Base-by-base conservation (phyloP, 2,888 invertebrate species). In the Drosophila affinis region DNA sequence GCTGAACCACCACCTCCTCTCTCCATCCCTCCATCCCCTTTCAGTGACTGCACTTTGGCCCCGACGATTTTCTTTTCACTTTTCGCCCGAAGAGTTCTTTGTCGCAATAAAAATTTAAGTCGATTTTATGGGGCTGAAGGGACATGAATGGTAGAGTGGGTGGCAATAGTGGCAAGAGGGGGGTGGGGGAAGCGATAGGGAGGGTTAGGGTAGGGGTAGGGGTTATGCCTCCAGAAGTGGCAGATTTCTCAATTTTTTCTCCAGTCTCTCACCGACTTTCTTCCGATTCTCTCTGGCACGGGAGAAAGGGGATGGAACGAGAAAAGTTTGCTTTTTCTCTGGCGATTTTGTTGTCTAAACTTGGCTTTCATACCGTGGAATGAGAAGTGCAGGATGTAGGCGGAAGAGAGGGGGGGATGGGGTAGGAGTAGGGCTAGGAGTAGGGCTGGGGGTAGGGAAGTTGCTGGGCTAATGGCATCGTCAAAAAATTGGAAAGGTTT, bases 401-500 rank as follows among this genome's bases (percentile, higher is more conserved):
- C 9, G 2, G 9, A 7, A 29, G 2, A 21, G n/a, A 29, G 12
- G 3, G 10, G 1, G n/a, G 4, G 6, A 18, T 2, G 24, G 10
- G 10, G 10, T 21, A 21, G 21, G 21, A 21, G 21, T 21, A 6
- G 24, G 10, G 10, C 9, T 21, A 21, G 21, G 21, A 21, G 21
- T 21, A 6, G 24, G 10, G 9, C 3, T 21, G 9, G 18, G 14
- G 10, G 12, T 18, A 12, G 44, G 12, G 9, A n/a, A 9, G n/a
- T 1, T 10, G 21, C 9, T 12, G 61, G 54, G 54, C 60, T 65
- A 73, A 65, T 44, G 60, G 48, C 72, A 76, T 82, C 80, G 75
- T 87, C 83, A 87, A 87, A 83, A 83, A 84, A 65, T 65, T 87
- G 78, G 81, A 81, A 79, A 87, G 87, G 83, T 83, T 83, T 83